Percentiles rank a stretch among this genome's conserved stretches.
These are phyloP conservation scores for Meloidogyne floridensis DNA, from an alignment of 1,140 invertebrate genomes.

Conservation along the genomic window DNA sequence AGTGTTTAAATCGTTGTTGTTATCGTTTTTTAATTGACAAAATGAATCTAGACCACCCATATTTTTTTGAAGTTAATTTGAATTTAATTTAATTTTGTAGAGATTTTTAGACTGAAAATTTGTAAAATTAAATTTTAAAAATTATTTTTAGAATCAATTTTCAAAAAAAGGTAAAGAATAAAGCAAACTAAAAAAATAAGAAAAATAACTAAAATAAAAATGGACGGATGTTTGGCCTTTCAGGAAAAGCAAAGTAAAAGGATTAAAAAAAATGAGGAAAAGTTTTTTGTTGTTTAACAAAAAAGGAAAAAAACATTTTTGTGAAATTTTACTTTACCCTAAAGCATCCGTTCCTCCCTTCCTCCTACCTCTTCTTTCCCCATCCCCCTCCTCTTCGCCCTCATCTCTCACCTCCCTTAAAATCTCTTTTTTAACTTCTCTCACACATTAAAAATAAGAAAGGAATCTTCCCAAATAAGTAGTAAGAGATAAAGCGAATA, in stretches of 20 bases:
- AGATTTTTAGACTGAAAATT: too few relatives aligned
- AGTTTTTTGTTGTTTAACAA: not conserved
- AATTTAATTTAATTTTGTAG: not conserved
- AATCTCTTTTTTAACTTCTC: not conserved
- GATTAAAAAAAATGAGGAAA: not conserved
- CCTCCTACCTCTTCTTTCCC: not conserved
- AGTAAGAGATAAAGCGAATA: not conserved
- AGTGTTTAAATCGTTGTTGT: not conserved
- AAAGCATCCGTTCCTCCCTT: not conserved
- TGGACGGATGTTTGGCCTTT: constrained; percentile 1
- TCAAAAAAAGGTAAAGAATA: not conserved
- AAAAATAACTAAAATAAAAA: not conserved
- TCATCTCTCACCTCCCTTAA: not conserved
- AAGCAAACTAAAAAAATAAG: not conserved
- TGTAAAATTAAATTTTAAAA: not conserved
- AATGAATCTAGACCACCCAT: constrained; percentile 3
- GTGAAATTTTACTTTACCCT: not conserved
- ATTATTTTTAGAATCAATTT: not conserved
- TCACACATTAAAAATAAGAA: not conserved
- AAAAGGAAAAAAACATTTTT: not conserved
- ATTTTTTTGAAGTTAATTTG: not conserved
- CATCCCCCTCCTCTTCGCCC: not conserved
- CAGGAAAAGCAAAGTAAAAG: not conserved
- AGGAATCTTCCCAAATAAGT: not conserved
- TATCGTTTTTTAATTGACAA: constrained; percentile 19